Percentiles rank a stretch among this genome's conserved stretches.
Evolutionary conservation across 2,797 vertebrate genomes (phyloP).

Genomic region (Hippocampus kuda): DNA sequence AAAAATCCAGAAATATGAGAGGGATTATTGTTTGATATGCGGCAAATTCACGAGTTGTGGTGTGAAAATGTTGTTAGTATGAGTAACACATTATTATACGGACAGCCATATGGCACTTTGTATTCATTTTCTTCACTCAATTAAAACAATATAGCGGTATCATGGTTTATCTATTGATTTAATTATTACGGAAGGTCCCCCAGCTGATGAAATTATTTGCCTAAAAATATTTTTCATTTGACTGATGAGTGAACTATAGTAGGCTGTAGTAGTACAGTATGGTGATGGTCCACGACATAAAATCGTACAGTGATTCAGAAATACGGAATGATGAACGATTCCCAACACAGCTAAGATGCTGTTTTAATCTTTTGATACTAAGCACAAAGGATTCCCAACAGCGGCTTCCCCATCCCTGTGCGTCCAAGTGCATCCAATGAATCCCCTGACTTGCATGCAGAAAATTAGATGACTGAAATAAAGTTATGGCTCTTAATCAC

Average conservation of each 20-base stretch:
- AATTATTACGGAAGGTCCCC: too few species aligned
- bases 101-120: too few species aligned
- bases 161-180: too few species aligned
- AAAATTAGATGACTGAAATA: conserved; percentile 44
- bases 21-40: too few species aligned
- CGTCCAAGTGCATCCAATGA: conserved; percentile 29
- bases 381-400: not conserved
- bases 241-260: not conserved
- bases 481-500: conserved; percentile 28
- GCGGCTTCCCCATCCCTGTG: not conserved
- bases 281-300: not conserved
- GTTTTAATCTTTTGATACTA: not conserved
- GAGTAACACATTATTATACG: too few species aligned
- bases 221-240: too few species aligned
- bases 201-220: too few species aligned
- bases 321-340: not conserved
- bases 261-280: not conserved
- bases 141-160: too few species aligned
- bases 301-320: not conserved
- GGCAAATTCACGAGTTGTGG: too few species aligned
- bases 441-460: conserved; percentile 32
- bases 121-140: too few species aligned
- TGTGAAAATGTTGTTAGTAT: too few species aligned
- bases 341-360: not conserved
- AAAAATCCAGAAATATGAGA: too few species aligned